Percentiles rank a stretch among this genome's conserved stretches.
These are phyloP conservation scores for Morinoia aosen DNA, from an alignment of 2,888 invertebrate species.

Conservation along the genomic window DNA sequence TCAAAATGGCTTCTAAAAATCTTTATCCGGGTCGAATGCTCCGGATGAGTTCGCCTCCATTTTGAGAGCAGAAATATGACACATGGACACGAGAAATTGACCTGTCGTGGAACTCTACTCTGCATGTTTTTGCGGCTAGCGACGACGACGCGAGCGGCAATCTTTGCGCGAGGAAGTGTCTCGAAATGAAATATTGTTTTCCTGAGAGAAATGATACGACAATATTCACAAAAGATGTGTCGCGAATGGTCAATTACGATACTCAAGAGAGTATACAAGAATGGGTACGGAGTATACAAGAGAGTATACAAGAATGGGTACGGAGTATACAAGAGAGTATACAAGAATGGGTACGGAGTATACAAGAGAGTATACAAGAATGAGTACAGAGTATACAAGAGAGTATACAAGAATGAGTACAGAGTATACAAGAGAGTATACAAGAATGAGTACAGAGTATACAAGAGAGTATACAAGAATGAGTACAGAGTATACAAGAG, in stretches of 20 bases:
- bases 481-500: too few species aligned
- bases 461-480: too few species aligned
- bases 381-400: too few species aligned
- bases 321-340: too few species aligned
- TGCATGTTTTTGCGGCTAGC: neutral
- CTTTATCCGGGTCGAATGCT: neutral
- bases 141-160: neutral
- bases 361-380: too few species aligned
- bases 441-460: too few species aligned
- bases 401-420: too few species aligned
- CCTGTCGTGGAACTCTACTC: neutral
- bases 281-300: too few species aligned
- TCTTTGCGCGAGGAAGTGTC: neutral
- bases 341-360: too few species aligned
- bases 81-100: neutral
- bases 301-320: too few species aligned
- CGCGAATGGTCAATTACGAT: neutral
- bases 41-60: neutral
- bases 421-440: too few species aligned
- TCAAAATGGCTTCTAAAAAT: conserved; percentile 1
- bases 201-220: neutral
- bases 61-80: neutral
- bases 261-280: too few species aligned
- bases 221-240: neutral
- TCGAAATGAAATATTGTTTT: neutral